Base-by-base conservation (phyloP, 2,888 invertebrate genomes). In the Lymantria dispar region DNA sequence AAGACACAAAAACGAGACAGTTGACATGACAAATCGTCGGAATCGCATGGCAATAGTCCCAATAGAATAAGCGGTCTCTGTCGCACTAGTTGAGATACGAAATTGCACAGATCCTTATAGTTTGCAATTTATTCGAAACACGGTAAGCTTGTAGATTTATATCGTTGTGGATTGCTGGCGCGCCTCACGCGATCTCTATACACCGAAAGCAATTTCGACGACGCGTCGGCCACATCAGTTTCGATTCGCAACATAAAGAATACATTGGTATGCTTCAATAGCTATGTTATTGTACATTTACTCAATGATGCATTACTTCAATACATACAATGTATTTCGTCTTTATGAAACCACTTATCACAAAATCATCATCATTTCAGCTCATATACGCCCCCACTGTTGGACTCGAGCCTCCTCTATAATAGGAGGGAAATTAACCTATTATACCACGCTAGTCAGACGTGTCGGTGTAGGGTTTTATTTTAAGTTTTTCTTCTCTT, bases 91-190 rank as follows among this genome's bases (percentile, higher is more conserved):
- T n/a, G 39, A n/a, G 11, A 54, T 57, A 54, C 70, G 68, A 76
- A 80, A 82, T 79, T 78, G 80, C 77, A 76, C 68, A 71, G 73
- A 80, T 82, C 78, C 80, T 80, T 81, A 80, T 76, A 83, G 80
- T 80, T 81, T 64, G 82, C 84, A 83, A 87, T 87, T 85, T 86
- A 87, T 86, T 84, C 76, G 74, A 78, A 83, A 79, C 79, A 80
- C 81, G 72, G 75, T 77, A 75, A 74, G 76, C 78, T 78, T 76
- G 81, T 80, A 87, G 85, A 86, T 88, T 87, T 86, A 85, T 88
- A 87, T 87, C 85, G 76, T 70, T 72, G 68, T 75, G 78, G 80
- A 85, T 83, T 78, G 82, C 80, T 74, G 76, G 81, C 72, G 75
- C 76, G 72, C 67, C 80, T 78, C 84, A 85, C 86, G 83, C 85